Evolutionary conservation across 2,797 vertebrate genomes (phyloP), one percentile per base, ranked within the genome.

Genomic region (Enteromius paludinosus): DNA sequence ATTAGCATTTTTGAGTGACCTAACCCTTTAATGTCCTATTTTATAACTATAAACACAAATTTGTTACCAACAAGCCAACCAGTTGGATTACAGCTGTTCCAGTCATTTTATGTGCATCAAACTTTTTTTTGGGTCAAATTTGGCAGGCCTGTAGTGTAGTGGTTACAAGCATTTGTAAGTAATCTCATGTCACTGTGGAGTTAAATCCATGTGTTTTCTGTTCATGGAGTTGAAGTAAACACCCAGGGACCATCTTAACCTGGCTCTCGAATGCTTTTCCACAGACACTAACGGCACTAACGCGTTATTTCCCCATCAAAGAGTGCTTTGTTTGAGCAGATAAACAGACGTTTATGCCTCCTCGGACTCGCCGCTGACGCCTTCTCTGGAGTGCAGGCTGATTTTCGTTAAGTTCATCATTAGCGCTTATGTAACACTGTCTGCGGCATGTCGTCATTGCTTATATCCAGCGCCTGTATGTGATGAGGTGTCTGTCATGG

Each of bases 361-460:
- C 73, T 17, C 1, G 3, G 41, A 45, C 28, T n/a, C 11, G 17
- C 47, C 11, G 3, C 70, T 73, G 70, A 73, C 47, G 47, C 70
- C 70, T 35, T n/a, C 47, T 73, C 70, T 73, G 70, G 47, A 47
- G 43, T 7, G 1, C 3, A 0, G 75, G 10, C 56, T 72, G 79
- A 89, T 90, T 90, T 90, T 90, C 84, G 87, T 66, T 70, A 41
- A 64, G 76, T 88, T 91, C 88, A 88, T 92, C 88, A 87, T 79
- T 89, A 85, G 74, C 86, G 86, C 92, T 92, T 91, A 89, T 90
- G 89, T 92, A 92, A 94, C 91, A 71, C 83, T 81, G 83, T 87
- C 83, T 85, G 84, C 76, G 30, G 74, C 86, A 88, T 91, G 91
- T 85, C 89, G 85, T 93, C 91, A 93, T 83, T 90, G 87, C 87